Conservation (phyloP, 2,888 invertebrate genomes). For the Hypercompe scribonia region DNA sequence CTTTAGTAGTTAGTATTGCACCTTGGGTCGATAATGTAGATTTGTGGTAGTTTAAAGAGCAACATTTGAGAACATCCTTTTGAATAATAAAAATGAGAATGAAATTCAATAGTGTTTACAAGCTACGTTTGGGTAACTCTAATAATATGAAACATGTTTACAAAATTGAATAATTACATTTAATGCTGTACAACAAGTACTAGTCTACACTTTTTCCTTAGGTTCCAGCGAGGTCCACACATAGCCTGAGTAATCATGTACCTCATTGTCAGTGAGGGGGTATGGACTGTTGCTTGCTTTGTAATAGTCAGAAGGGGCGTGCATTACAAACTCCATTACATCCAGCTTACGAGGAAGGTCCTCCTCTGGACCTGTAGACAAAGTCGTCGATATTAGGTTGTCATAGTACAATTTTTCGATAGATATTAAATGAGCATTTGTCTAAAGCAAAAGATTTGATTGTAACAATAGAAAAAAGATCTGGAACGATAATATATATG, state of each 20-base stretch:
- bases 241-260: constrained; percentile 85
- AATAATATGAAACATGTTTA: neutral
- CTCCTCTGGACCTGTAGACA: constrained; percentile 93
- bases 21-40: too few relatives aligned
- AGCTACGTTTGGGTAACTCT: neutral
- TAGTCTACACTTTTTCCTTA: constrained; percentile 67
- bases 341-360: constrained; percentile 94
- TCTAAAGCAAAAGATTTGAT: too few relatives aligned
- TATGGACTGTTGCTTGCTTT: constrained; percentile 92
- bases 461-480: neutral
- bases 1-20: too few relatives aligned
- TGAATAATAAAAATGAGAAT: neutral
- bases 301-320: constrained; percentile 96
- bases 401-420: neutral
- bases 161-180: neutral
- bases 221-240: constrained; percentile 89
- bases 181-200: neutral
- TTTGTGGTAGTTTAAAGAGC: neutral
- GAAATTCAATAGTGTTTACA: neutral
- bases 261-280: constrained; percentile 84
- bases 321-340: constrained; percentile 96
- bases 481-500: neutral
- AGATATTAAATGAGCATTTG: neutral
- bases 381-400: neutral
- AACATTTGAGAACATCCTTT: neutral